These are phyloP conservation scores for Nemapogon koenigi DNA, from an alignment of 2,888 invertebrate genomes.

Conservation along the genomic window DNA sequence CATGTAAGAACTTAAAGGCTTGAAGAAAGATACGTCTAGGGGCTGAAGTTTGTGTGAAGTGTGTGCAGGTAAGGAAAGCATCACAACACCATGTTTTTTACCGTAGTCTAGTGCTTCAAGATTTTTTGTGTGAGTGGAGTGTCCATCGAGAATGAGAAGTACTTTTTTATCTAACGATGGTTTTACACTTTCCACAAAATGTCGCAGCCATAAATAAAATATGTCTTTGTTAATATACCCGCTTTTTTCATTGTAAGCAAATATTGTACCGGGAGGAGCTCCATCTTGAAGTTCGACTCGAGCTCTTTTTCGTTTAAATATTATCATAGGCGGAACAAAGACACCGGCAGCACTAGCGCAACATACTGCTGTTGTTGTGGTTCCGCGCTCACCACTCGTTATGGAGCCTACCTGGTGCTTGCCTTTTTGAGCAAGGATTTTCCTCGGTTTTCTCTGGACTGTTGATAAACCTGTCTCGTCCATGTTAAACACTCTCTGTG, in stretches of 20 bases:
- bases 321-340: conserved; percentile 11
- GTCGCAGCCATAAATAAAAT: conserved; percentile 1
- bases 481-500: too few species aligned
- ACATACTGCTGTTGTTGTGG: too few species aligned
- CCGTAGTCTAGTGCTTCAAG: conserved; percentile 8
- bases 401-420: too few species aligned
- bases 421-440: too few species aligned
- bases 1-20: conserved; percentile 17
- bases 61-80: conserved; percentile 12
- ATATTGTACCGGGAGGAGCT: conserved; percentile 13
- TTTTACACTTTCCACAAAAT: conserved; percentile 8
- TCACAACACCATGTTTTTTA: conserved; percentile 3
- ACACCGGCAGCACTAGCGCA: conserved; percentile 13
- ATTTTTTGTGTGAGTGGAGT: conserved; percentile 11
- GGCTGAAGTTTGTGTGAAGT: conserved; percentile 18
- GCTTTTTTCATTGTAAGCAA: conserved; percentile 12
- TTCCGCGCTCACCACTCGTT: too few species aligned
- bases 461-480: too few species aligned
- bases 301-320: conserved; percentile 11
- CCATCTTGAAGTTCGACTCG: conserved; percentile 12
- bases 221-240: conserved; percentile 8
- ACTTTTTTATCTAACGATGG: conserved; percentile 7
- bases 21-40: conserved; percentile 21
- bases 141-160: conserved; percentile 9
- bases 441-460: too few species aligned